These are phyloP conservation scores for Columbina picui DNA, from an alignment of 2,113 vertebrate species.

Conservation along the genomic window DNA sequence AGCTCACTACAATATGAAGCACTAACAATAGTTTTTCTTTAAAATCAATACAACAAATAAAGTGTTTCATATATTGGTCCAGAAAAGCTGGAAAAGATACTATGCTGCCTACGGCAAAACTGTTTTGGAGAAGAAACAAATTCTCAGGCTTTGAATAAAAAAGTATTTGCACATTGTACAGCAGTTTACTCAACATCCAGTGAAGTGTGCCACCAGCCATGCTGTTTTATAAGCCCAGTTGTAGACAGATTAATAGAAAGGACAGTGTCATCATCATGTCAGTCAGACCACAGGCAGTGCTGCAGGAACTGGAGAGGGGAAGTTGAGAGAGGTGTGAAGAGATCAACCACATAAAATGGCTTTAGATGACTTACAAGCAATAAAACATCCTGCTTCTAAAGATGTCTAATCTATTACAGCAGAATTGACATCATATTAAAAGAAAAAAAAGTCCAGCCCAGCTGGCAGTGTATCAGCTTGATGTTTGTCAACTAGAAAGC, in stretches of 20 bases:
- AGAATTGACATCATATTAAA: neutral
- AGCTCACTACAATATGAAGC: neutral
- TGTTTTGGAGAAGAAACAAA: neutral
- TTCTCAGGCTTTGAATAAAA: neutral
- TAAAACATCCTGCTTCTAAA: constrained; percentile 6
- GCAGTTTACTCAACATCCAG: neutral
- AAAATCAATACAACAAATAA: neutral
- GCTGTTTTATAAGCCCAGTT: constrained; percentile 26
- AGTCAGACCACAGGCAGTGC: constrained; percentile 20
- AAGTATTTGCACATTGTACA: neutral
- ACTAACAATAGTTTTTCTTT: neutral
- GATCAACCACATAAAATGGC: neutral
- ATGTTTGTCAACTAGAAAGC: constrained; percentile 39
- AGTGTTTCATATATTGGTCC: neutral
- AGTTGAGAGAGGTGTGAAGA: neutral
- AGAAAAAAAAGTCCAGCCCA: neutral
- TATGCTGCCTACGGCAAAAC: neutral
- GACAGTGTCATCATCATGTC: constrained; percentile 17
- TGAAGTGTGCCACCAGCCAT: neutral
- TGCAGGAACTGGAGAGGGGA: neutral
- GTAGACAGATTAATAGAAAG: constrained; percentile 45
- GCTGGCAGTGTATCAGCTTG: neutral
- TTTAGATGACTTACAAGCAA: neutral
- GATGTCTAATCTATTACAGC: neutral
- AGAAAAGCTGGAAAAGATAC: neutral